These are phyloP conservation scores for Argynnis bischoffii DNA, from an alignment of 2,888 invertebrate genomes.

Conservation along the genomic window DNA sequence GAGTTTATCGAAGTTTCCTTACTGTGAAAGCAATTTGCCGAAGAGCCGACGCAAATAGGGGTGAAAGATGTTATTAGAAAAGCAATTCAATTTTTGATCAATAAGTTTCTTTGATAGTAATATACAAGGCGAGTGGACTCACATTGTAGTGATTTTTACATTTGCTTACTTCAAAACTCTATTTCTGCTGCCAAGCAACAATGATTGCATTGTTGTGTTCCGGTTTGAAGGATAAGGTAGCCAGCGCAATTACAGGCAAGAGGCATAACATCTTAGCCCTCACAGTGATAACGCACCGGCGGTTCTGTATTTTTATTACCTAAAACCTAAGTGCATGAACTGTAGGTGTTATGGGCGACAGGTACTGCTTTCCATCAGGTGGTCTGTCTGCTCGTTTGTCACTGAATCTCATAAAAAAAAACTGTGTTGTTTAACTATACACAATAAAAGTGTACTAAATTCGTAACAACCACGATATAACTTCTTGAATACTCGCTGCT, in stretches of 20 bases:
- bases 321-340: too few relatives aligned
- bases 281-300: too few relatives aligned
- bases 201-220: too few relatives aligned
- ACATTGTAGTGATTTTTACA: neutral
- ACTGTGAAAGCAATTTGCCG: slow-evolving; percentile 42
- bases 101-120: slow-evolving; percentile 32
- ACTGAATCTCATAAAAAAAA: too few relatives aligned
- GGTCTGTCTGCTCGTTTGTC: too few relatives aligned
- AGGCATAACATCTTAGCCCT: too few relatives aligned
- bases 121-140: slow-evolving; percentile 7
- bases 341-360: too few relatives aligned
- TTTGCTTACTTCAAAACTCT: slow-evolving; percentile 15
- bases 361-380: too few relatives aligned
- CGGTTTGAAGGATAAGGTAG: too few relatives aligned
- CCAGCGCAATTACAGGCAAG: too few relatives aligned
- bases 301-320: too few relatives aligned
- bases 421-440: neutral
- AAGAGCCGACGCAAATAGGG: slow-evolving; percentile 40
- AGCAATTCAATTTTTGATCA: slow-evolving; percentile 37
- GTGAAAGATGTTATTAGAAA: slow-evolving; percentile 40
- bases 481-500: slow-evolving; percentile 2
- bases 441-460: neutral
- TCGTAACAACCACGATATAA: slow-evolving; percentile 6
- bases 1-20: slow-evolving; percentile 34
- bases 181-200: too few relatives aligned